Evolutionary conservation across 2,797 vertebrate genomes (phyloP).

Genomic region (Melanotaenia boesemani): DNA sequence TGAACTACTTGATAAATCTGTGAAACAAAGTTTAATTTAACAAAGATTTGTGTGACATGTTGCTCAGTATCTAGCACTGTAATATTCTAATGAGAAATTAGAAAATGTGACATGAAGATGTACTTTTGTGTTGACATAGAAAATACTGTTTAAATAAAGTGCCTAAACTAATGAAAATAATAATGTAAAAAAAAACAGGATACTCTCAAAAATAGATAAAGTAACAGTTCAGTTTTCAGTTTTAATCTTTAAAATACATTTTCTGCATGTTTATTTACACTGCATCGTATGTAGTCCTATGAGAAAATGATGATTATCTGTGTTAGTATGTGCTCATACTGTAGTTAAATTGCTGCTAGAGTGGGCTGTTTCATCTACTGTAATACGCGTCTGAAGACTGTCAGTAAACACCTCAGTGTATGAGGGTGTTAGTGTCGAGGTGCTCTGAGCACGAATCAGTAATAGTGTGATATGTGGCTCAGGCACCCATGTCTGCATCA

Average conservation of each 20-base stretch:
- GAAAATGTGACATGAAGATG: too few species aligned
- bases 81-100: too few species aligned
- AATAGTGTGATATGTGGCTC: constrained; percentile 50
- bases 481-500: constrained; percentile 27
- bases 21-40: too few species aligned
- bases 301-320: constrained; percentile 46
- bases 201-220: neutral
- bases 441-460: constrained; percentile 34
- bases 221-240: neutral
- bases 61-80: too few species aligned
- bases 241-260: neutral
- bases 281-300: neutral
- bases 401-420: constrained; percentile 73
- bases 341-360: constrained; percentile 34
- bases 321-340: constrained; percentile 39
- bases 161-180: too few species aligned
- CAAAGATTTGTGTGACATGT: too few species aligned
- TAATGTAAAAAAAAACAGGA: neutral
- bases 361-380: constrained; percentile 49
- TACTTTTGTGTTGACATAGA: too few species aligned
- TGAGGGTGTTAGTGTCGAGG: constrained; percentile 52
- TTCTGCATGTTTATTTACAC: neutral
- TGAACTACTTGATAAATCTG: too few species aligned
- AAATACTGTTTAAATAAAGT: too few species aligned
- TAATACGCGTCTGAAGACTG: constrained; percentile 67